Percentiles rank a stretch among this genome's conserved stretches.
These are phyloP conservation scores for Scytalopus superciliaris DNA, from an alignment of 2,113 vertebrate species.

Conservation along the genomic window DNA sequence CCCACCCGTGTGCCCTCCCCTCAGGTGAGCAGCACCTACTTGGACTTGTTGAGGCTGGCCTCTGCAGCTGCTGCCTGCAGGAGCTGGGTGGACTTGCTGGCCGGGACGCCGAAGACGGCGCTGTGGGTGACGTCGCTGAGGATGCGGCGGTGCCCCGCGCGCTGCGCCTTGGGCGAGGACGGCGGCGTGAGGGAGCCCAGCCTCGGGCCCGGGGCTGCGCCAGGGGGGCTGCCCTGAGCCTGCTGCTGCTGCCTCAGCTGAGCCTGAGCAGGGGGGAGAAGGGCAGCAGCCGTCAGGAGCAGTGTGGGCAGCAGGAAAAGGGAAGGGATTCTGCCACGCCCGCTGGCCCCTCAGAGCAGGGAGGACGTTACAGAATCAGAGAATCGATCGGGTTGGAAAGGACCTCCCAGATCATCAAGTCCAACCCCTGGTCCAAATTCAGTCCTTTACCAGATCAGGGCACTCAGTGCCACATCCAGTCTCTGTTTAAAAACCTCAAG, in stretches of 20 bases:
- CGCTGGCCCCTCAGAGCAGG: no score
- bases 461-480: no score
- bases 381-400: no score
- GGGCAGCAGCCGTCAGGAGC: rapidly evolving
- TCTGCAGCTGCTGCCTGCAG: conserved; percentile 95
- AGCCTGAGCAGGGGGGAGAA: conserved; percentile 43
- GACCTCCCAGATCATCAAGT: no score
- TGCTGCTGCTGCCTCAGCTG: conserved; percentile 54
- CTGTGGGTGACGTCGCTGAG: conserved; percentile 98
- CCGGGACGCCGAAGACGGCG: conserved; percentile 92
- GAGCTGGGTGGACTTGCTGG: conserved; percentile 96
- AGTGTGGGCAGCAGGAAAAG: no score
- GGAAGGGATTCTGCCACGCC: no score
- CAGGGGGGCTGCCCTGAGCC: conserved; percentile 43
- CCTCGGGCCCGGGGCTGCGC: conserved; percentile 78
- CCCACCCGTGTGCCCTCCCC: not conserved
- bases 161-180: conserved; percentile 91
- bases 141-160: conserved; percentile 91
- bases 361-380: no score
- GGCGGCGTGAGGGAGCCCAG: conserved; percentile 93
- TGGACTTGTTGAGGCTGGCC: conserved; percentile 97
- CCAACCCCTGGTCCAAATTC: no score
- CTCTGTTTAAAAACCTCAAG: no score
- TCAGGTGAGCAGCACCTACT: conserved; percentile 72
- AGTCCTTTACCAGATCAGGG: no score